Percentiles rank a stretch among this genome's conserved stretches.
Evolutionary conservation across 64 coral and sea anemone genomes (phyloP).

Genomic region (Orbicella faveolata): DNA sequence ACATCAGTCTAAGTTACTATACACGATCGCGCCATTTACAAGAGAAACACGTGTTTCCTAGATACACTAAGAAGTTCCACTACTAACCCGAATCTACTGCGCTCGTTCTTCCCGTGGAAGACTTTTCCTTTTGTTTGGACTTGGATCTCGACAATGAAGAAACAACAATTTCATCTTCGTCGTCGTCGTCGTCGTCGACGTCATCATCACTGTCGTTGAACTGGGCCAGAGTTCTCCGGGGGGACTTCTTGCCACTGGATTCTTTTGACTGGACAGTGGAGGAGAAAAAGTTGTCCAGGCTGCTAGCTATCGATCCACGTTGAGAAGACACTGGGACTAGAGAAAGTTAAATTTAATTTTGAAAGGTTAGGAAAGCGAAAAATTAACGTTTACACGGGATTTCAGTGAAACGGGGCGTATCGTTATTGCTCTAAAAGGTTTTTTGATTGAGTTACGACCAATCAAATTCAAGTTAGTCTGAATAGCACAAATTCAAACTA

Average conservation of each 20-base stretch:
- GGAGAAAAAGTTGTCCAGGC: slow-evolving; percentile 46
- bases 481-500: too few relatives aligned
- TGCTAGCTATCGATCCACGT: slow-evolving; percentile 6
- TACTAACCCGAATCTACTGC: slow-evolving; percentile 17
- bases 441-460: background rate
- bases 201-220: slow-evolving; percentile 15
- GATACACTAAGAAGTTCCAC: background rate
- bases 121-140: background rate
- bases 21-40: too few relatives aligned
- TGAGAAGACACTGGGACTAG: background rate
- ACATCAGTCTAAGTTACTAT: too few relatives aligned
- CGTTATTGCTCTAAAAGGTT: too few relatives aligned
- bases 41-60: too few relatives aligned
- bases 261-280: background rate
- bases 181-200: slow-evolving; percentile 7
- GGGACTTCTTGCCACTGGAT: slow-evolving; percentile 30
- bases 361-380: background rate
- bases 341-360: background rate
- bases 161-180: slow-evolving; percentile 6
- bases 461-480: background rate
- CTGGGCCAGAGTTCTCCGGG: background rate
- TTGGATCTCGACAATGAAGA: slow-evolving; percentile 12
- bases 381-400: background rate
- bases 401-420: background rate
- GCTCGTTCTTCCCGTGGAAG: background rate